A percentile compares a stretch with the other conserved stretches of the same genome.
These are phyloP conservation scores for Limnephilus marmoratus DNA, from an alignment of 2,888 invertebrate species.

Conservation along the genomic window DNA sequence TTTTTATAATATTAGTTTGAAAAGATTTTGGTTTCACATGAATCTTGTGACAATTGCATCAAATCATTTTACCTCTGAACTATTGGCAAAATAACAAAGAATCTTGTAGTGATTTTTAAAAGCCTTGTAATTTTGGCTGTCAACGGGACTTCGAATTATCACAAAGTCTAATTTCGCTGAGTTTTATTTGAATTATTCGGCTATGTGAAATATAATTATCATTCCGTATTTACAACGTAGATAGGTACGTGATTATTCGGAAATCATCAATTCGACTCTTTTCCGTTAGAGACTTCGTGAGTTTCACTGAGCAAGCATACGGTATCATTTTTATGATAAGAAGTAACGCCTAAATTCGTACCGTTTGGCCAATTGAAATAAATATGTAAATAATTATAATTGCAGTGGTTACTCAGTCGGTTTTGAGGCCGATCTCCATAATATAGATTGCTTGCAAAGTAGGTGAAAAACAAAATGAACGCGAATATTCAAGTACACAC, in stretches of 20 bases:
- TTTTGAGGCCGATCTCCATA: background rate
- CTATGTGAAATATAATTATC: background rate
- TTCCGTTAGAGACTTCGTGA: background rate
- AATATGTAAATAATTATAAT: background rate
- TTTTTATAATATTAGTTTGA: background rate
- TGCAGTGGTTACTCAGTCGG: background rate
- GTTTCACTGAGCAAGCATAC: background rate
- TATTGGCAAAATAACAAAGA: background rate
- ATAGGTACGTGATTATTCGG: background rate
- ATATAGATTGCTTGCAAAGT: background rate
- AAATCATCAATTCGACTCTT: background rate
- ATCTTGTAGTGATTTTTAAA: background rate
- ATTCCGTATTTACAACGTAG: background rate
- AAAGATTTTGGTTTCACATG: background rate
- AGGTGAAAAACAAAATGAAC: background rate
- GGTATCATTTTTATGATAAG: constrained; percentile 2
- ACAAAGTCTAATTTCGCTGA: background rate
- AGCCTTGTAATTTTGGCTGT: background rate
- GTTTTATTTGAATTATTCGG: background rate
- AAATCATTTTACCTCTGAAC: background rate
- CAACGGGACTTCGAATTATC: background rate
- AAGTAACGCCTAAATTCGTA: background rate
- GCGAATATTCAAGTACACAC: background rate
- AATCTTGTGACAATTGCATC: background rate
- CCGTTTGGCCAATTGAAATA: background rate